These are phyloP conservation scores for Podiceps cristatus DNA, from an alignment of 2,113 vertebrate genomes.

Conservation along the genomic window DNA sequence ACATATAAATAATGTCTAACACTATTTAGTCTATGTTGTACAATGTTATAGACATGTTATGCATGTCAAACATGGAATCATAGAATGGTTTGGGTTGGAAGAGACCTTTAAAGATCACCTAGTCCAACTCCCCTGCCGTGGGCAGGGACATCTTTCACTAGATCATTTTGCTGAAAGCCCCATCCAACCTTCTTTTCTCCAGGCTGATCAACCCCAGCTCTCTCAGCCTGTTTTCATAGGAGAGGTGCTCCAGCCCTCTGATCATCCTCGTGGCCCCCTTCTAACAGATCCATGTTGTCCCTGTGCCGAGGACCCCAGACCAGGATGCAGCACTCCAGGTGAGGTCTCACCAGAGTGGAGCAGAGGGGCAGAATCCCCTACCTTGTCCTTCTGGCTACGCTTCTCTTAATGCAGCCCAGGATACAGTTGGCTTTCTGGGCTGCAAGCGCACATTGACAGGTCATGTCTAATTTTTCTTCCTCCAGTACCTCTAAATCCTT, in stretches of 20 bases:
- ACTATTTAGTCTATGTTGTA: not conserved
- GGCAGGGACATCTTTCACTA: not conserved
- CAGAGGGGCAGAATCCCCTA: not conserved
- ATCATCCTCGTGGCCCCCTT: not conserved
- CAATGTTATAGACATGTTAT: not conserved
- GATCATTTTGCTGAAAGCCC: not conserved
- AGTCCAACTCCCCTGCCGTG: not conserved
- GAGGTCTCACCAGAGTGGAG: fast-evolving
- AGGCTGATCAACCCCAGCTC: not conserved
- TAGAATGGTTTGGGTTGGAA: not conserved
- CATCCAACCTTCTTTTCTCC: not conserved
- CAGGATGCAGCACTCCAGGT: not conserved
- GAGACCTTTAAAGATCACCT: not conserved
- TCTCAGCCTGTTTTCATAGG: not conserved
- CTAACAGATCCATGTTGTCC: not conserved
- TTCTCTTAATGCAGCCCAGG: not conserved
- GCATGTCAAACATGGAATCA: not conserved
- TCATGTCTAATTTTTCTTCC: not conserved
- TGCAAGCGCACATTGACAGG: fast-evolving
- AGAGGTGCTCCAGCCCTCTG: not conserved
- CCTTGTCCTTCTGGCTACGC: fast-evolving
- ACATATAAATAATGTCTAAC: not conserved
- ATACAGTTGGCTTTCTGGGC: not conserved
- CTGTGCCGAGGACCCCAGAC: not conserved
- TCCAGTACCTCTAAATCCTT: not conserved